phyloP scores from a whole-genome alignment of 2,888 invertebrate species.

The Eristalis intricaria region DNA sequence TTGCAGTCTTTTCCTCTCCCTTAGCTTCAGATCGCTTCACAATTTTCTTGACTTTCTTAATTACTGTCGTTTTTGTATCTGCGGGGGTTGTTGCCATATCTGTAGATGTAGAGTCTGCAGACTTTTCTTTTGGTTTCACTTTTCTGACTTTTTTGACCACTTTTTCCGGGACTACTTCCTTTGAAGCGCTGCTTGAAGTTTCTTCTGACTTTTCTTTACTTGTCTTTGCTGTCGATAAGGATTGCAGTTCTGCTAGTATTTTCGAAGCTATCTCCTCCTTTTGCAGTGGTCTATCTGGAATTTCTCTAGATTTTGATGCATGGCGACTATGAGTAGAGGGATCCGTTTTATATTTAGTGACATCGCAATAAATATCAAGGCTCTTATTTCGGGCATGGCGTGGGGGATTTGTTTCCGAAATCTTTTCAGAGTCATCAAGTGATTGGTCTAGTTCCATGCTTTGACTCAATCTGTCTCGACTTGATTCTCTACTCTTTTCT shows the following conservation, averaged over 20 bases:
- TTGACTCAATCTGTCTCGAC: conserved; percentile 78
- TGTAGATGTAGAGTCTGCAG: conserved; percentile 45
- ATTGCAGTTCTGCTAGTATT: conserved; percentile 79
- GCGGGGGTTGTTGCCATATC: conserved; percentile 68
- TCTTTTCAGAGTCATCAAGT: conserved; percentile 23
- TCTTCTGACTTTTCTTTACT: conserved; percentile 73
- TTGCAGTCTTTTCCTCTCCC: conserved; percentile 66
- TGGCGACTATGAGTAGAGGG: conserved; percentile 19
- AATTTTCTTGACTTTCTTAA: conserved; percentile 78
- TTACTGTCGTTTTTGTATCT: conserved; percentile 72
- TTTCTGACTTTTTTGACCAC: conserved; percentile 76
- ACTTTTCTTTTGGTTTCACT: conserved; percentile 77
- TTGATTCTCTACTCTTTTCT: conserved; percentile 83
- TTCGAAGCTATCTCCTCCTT: conserved; percentile 79
- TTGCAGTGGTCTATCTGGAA: conserved; percentile 68
- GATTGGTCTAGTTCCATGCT: conserved; percentile 75
- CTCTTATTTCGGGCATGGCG: conserved; percentile 79
- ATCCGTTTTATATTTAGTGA: conserved; percentile 26
- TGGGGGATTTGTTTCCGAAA: conserved; percentile 72
- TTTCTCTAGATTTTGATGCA: conserved; percentile 62
- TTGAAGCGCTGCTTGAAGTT: conserved; percentile 57
- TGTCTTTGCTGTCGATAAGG: conserved; percentile 77
- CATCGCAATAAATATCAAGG: conserved; percentile 76
- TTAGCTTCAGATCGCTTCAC: conserved; percentile 75
- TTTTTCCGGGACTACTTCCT: conserved; percentile 53